These are phyloP conservation scores for Ptychadena robeensis DNA, from an alignment of 2,797 vertebrate genomes.

Conservation along the genomic window DNA sequence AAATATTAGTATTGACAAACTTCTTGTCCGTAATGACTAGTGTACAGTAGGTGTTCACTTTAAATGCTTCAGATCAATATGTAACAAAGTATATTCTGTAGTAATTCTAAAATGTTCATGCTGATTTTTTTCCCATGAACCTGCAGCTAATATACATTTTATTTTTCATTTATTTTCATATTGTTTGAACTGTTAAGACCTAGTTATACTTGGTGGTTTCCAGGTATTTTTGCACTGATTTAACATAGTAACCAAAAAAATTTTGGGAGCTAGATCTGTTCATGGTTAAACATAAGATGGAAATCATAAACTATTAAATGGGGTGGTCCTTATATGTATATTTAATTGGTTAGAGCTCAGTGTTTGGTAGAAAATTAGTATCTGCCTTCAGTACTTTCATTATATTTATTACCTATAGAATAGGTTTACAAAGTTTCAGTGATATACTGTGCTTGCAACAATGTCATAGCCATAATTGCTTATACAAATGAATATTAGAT, in stretches of 20 bases:
- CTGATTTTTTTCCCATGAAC: neutral
- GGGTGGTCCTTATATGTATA: neutral
- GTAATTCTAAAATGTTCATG: neutral
- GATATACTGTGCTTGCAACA: constrained; percentile 42
- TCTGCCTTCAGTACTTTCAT: constrained; percentile 26
- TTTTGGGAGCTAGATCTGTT: constrained; percentile 10
- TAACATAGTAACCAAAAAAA: constrained; percentile 34
- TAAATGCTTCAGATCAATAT: constrained; percentile 4
- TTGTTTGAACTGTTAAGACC: neutral
- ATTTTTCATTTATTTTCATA: constrained; percentile 14
- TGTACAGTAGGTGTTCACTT: constrained; percentile 14
- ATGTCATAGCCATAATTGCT: constrained; percentile 37
- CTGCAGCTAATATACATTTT: neutral
- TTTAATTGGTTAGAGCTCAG: constrained; percentile 18
- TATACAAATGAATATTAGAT: constrained; percentile 23
- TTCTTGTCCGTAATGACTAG: constrained; percentile 6
- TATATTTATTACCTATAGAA: constrained; percentile 40
- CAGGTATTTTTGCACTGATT: constrained; percentile 30
- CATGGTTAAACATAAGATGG: neutral
- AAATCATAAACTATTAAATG: neutral
- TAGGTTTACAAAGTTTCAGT: constrained; percentile 43
- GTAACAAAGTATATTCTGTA: neutral
- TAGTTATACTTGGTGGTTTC: neutral
- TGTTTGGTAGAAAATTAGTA: constrained; percentile 39
- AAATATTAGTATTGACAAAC: constrained; percentile 27